phyloP scores from a whole-genome alignment of 30 jellyfish, hydroid and myxozoan species.

The Aurelia aurita region DNA sequence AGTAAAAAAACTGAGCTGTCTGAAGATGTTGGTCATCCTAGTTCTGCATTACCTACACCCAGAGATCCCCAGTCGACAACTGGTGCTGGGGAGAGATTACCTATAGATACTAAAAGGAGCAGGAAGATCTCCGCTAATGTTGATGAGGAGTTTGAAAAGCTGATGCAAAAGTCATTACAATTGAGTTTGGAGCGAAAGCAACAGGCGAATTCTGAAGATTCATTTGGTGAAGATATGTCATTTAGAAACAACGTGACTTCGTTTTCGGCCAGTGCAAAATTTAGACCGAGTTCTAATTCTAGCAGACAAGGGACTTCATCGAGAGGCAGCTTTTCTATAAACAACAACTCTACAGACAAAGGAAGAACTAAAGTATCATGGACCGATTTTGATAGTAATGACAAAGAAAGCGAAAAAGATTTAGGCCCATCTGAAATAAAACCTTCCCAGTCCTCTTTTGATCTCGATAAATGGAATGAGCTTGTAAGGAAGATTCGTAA shows the following conservation, averaged over 20 bases:
- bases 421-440: background rate
- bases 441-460: slow-evolving; percentile 5
- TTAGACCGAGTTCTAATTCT: background rate
- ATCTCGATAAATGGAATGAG: slow-evolving; percentile 42
- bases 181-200: slow-evolving; percentile 10
- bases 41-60: background rate
- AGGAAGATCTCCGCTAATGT: background rate
- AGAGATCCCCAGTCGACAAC: background rate
- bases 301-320: background rate
- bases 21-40: background rate
- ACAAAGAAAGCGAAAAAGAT: background rate
- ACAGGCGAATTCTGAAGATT: background rate
- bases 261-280: background rate
- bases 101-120: too few relatives aligned
- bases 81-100: background rate
- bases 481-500: slow-evolving; percentile 33
- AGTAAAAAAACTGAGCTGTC: background rate
- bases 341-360: background rate
- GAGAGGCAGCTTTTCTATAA: background rate
- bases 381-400: background rate
- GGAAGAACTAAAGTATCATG: background rate
- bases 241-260: background rate
- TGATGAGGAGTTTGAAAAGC: slow-evolving; percentile 54
- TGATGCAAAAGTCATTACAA: slow-evolving; percentile 49
- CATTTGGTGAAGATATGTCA: background rate